These are phyloP conservation scores for Linyphia triangularis DNA, from an alignment of 2,888 invertebrate genomes.

Conservation along the genomic window DNA sequence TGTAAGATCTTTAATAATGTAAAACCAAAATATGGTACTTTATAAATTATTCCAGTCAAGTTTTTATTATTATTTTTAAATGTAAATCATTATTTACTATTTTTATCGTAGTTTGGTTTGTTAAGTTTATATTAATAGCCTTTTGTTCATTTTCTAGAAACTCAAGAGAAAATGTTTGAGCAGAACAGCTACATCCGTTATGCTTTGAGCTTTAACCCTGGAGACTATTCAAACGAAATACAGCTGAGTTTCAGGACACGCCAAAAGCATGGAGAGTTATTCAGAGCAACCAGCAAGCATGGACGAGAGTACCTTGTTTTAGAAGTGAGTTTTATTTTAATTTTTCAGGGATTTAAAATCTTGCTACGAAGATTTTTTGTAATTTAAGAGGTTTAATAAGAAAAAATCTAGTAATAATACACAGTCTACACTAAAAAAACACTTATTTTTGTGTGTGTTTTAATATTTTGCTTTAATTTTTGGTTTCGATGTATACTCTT, in stretches of 20 bases:
- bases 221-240: slow-evolving; percentile 78
- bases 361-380: no score
- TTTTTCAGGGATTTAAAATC: no score
- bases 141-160: slow-evolving; percentile 58
- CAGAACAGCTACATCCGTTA: slow-evolving; percentile 80
- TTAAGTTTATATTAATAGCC: background rate
- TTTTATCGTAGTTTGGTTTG: background rate
- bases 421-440: no score
- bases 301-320: slow-evolving; percentile 78
- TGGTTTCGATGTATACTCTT: no score
- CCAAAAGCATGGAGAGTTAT: slow-evolving; percentile 79
- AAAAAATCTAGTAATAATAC: no score
- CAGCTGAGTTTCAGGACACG: slow-evolving; percentile 81
- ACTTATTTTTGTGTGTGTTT: no score
- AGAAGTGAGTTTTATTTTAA: slow-evolving; percentile 78
- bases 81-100: background rate
- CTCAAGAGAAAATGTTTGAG: slow-evolving; percentile 77
- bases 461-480: no score
- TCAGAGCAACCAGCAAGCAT: slow-evolving; percentile 77
- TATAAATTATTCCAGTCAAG: no score
- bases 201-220: slow-evolving; percentile 78
- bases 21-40: no score
- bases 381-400: no score
- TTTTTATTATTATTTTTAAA: background rate
- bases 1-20: background rate